Conservation (phyloP, 2,113 vertebrate species). For the Cervus canadensis region DNA sequence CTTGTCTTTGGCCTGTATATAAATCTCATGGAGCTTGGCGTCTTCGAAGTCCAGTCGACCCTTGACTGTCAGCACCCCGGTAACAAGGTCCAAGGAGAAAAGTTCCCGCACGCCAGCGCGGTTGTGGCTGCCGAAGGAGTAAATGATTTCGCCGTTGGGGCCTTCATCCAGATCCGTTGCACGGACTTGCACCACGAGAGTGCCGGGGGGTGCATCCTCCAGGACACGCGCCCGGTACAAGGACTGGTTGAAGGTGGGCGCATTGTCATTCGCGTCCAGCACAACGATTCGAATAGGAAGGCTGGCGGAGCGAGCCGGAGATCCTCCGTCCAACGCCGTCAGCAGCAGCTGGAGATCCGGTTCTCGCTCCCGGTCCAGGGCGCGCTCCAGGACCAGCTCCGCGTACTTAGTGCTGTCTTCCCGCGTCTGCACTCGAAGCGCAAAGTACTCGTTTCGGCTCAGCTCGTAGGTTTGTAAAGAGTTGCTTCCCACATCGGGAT, state of each 20-base stretch:
- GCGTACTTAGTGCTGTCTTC: constrained; percentile 83
- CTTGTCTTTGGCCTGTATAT: constrained; percentile 84
- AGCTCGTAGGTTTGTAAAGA: constrained; percentile 86
- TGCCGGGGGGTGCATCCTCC: constrained; percentile 75
- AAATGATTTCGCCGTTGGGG: constrained; percentile 83
- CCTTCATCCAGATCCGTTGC: constrained; percentile 86
- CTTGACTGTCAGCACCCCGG: constrained; percentile 80
- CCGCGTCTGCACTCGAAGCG: constrained; percentile 80
- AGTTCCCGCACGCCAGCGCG: constrained; percentile 78
- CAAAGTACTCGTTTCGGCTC: constrained; percentile 82
- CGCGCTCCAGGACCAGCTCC: constrained; percentile 80
- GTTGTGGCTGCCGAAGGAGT: constrained; percentile 84
- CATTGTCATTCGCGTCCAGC: constrained; percentile 82
- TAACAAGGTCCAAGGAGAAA: constrained; percentile 77
- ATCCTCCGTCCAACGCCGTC: constrained; percentile 81
- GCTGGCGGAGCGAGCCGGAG: constrained; percentile 75
- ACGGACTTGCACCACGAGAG: constrained; percentile 73
- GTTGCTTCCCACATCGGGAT: constrained; percentile 86
- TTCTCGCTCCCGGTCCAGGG: constrained; percentile 82
- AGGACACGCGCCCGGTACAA: constrained; percentile 78
- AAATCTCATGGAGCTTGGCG: constrained; percentile 79
- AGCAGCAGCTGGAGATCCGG: constrained; percentile 75
- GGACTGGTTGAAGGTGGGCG: constrained; percentile 82
- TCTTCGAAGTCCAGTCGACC: constrained; percentile 84
- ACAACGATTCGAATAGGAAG: constrained; percentile 78